Evolutionary conservation across 2,888 invertebrate species (phyloP), one percentile per base, ranked within the genome.

Genomic region (Graphium colonna): DNA sequence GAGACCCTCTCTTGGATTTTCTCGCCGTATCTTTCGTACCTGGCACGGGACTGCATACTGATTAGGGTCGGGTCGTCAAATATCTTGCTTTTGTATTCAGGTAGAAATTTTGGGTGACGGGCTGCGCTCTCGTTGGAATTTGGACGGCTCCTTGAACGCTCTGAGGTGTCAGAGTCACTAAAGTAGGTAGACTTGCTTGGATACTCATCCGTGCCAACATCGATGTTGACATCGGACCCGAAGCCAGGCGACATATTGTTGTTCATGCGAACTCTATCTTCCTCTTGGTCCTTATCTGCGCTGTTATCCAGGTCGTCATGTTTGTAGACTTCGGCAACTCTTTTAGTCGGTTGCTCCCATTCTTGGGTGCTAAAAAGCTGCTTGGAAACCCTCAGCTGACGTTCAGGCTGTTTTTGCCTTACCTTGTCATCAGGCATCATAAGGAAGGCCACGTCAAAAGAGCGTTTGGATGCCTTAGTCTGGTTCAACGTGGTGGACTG

Each of bases 361-460:
- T 79, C 91, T 77, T 74, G 90, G 59, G 82, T 85, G 50, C 81
- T 79, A 51, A 90, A 88, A 39, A 90, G 69, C 62, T 90, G 88
- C 60, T 90, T 91, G 0, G 90, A 86, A 16, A 91, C 83, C 68
- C 91, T 73, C 28, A 90, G 77, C 69, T 89, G 91, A 60, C 91
- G 84, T 57, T 92, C 92, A 44, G 82, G 88, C 60, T 91, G 91
- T 64, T 93, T 92, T 43, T 93, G 91, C 49, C 94, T 93, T 43
- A 95, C 79, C 68, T 95, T 95, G 58, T 96, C 96, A 73, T 96
- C 96, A 1, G 96, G 96, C 77, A 95, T 94, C 91, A 97, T 96
- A 18, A 97, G 83, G 68, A 97, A 97, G 0, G 97, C 97, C 8
- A 97, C 97, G 75, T 97, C 97, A 73, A 97, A 97, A 0, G 96